Conservation (phyloP, 2,113 vertebrate genomes). For the Haemorhous mexicanus region DNA sequence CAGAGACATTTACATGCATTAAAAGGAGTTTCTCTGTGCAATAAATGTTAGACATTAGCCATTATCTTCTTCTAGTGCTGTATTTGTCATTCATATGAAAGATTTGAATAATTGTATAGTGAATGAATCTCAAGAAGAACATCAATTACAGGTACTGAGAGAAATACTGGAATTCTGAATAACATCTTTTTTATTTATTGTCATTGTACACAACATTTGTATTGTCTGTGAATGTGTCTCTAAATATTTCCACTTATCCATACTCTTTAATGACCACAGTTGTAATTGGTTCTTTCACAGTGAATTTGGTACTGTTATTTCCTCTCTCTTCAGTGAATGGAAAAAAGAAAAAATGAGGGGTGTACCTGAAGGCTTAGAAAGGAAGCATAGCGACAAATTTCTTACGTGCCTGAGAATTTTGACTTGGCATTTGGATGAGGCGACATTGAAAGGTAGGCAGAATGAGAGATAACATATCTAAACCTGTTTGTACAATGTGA, state of each 20-base stretch:
- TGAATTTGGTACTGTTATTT: neutral
- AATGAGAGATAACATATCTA: neutral
- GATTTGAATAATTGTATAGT: neutral
- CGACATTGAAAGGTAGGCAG: neutral
- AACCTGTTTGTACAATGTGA: neutral
- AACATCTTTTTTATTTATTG: neutral
- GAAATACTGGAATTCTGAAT: neutral
- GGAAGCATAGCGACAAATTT: neutral
- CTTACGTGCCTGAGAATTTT: neutral
- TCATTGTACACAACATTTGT: neutral
- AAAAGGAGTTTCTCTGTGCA: slow-evolving; percentile 23
- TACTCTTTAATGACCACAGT: neutral
- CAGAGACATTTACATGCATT: slow-evolving; percentile 40
- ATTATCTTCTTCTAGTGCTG: slow-evolving; percentile 27
- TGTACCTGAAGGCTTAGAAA: neutral
- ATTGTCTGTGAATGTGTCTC: neutral
- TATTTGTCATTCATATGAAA: neutral
- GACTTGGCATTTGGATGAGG: neutral
- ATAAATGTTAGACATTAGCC: slow-evolving; percentile 20
- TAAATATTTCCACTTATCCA: neutral
- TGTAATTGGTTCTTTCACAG: neutral
- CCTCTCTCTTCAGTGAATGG: neutral
- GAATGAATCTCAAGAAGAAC: neutral
- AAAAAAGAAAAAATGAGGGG: neutral
- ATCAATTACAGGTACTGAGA: neutral